Percentiles rank a stretch among this genome's conserved stretches.
Evolutionary conservation across 2,888 invertebrate genomes (phyloP).

Genomic region (Drosophila affinis): DNA sequence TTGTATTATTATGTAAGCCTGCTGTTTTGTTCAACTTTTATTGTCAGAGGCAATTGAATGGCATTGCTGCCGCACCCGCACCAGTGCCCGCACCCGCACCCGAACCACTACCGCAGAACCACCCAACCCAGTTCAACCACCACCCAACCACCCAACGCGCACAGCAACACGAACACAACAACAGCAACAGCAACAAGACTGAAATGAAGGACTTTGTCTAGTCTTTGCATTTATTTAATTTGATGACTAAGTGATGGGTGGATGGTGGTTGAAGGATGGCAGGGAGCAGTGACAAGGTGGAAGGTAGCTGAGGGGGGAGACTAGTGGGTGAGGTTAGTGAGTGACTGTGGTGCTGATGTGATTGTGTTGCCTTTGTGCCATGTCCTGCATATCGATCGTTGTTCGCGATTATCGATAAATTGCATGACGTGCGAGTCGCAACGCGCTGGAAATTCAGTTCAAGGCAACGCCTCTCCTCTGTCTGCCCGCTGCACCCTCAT

Average conservation of each 20-base stretch:
- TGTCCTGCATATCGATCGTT: constrained; percentile 61
- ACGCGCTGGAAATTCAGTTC: constrained; percentile 59
- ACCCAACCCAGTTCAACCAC: background rate
- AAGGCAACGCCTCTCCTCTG: constrained; percentile 66
- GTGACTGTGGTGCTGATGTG: constrained; percentile 1
- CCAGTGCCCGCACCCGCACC: background rate
- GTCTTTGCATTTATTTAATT: constrained; percentile 49
- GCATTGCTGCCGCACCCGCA: constrained; percentile 23
- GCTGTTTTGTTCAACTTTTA: constrained; percentile 34
- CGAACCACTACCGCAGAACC: background rate
- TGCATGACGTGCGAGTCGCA: constrained; percentile 48
- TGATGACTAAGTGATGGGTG: constrained; percentile 42
- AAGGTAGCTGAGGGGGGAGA: background rate
- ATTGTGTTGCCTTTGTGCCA: background rate
- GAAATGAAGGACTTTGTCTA: constrained; percentile 36
- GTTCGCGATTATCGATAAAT: constrained; percentile 66
- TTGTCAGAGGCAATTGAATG: constrained; percentile 45
- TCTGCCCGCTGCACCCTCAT: constrained; percentile 21
- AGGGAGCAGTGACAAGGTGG: background rate
- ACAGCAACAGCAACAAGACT: constrained; percentile 11
- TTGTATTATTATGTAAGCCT: constrained; percentile 44
- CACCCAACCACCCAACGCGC: constrained; percentile 18
- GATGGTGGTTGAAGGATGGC: constrained; percentile 5
- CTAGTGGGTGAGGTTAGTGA: background rate
- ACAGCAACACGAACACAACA: constrained; percentile 12